Conservation (phyloP, 2,888 invertebrate species). For the Scrobipalpa atriplicella region DNA sequence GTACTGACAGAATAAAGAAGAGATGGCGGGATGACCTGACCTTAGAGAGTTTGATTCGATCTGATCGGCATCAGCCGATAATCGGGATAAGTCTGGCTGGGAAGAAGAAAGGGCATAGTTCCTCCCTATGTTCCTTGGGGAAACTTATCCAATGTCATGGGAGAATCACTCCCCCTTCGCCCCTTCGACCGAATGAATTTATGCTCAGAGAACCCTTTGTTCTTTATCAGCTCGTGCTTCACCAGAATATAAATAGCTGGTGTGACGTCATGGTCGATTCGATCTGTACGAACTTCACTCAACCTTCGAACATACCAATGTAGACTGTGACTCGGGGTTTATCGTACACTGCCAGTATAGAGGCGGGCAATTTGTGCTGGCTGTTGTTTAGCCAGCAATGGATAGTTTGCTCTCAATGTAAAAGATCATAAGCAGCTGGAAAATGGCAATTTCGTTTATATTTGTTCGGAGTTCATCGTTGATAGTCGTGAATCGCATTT, state of each 20-base stretch:
- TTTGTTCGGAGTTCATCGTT: not conserved
- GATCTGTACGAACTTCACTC: not conserved
- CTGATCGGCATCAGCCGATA: no score
- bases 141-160: no score
- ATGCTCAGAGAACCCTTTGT: not conserved
- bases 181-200: no score
- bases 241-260: not conserved
- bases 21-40: no score
- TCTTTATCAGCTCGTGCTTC: not conserved
- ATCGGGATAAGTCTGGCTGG: no score
- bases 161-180: no score
- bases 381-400: not conserved
- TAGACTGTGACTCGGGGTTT: not conserved
- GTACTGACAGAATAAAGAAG: no score
- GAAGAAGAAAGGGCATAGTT: no score
- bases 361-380: not conserved
- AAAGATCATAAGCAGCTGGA: no score
- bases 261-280: not conserved
- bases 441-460: not conserved
- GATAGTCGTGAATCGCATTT: not conserved
- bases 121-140: no score
- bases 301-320: not conserved
- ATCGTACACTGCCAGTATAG: not conserved
- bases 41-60: no score
- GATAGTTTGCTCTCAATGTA: not conserved